Evolutionary conservation across 2,113 vertebrate genomes (phyloP).

Genomic region (Lophotis ruficrista): DNA sequence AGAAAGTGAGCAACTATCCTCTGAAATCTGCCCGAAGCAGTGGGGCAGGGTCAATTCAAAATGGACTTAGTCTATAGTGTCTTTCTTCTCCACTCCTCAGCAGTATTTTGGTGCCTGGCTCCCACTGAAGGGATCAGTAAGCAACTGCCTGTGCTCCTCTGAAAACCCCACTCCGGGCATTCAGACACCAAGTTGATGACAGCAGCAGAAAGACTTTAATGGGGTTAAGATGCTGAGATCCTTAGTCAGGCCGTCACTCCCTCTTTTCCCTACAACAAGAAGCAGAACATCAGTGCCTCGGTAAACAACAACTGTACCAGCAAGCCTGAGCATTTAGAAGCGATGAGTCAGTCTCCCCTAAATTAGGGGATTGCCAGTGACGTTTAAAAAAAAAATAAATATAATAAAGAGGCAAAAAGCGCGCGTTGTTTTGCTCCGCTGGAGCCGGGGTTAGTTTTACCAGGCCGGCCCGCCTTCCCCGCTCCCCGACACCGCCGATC

Average conservation of each 20-base stretch:
- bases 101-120: background rate
- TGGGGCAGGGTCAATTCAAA: background rate
- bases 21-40: background rate
- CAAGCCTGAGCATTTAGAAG: background rate
- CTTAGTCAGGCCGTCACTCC: background rate
- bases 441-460: background rate
- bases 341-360: background rate
- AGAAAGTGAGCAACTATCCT: background rate
- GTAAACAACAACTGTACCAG: background rate
- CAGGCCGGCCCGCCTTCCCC: background rate
- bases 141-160: background rate
- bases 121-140: background rate
- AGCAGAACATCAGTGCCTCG: background rate
- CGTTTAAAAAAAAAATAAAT: background rate
- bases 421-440: background rate
- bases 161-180: background rate
- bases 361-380: conserved; percentile 26
- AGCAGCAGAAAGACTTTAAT: fast-evolving
- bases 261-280: background rate
- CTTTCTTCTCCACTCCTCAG: background rate
- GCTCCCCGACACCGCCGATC: background rate
- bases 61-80: background rate
- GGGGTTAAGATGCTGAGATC: background rate
- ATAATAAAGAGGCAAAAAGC: background rate
- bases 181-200: background rate